phyloP scores from a whole-genome alignment of 2,888 invertebrate genomes.

The Scelioninae gen. 1 region DNA sequence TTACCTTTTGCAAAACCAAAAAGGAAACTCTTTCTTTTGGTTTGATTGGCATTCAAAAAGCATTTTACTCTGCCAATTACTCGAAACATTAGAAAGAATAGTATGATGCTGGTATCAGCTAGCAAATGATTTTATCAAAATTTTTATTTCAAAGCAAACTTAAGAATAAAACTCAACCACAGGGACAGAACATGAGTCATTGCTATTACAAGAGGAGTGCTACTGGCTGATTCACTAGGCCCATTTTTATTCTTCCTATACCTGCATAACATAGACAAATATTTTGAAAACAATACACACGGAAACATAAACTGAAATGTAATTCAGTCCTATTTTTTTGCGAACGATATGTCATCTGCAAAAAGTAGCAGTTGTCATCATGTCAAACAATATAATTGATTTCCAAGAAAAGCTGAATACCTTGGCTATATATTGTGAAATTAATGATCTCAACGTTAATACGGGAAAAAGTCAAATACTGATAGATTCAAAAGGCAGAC shows the following conservation, averaged over 20 bases:
- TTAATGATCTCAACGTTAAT: background rate
- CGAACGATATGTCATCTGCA: constrained; percentile 47
- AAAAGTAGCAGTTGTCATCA: too few species aligned
- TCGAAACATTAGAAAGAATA: constrained; percentile 49
- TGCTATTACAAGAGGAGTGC: too few species aligned
- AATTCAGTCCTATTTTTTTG: too few species aligned
- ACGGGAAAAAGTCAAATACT: background rate
- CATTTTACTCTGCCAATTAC: constrained; percentile 70
- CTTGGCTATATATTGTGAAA: background rate
- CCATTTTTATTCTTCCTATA: too few species aligned
- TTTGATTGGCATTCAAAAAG: constrained; percentile 71
- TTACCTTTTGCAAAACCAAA: constrained; percentile 50
- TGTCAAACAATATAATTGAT: background rate
- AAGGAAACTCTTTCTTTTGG: constrained; percentile 62
- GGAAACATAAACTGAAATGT: too few species aligned
- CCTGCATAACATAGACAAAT: too few species aligned
- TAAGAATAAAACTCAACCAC: too few species aligned
- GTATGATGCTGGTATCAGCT: background rate
- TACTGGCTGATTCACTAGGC: too few species aligned
- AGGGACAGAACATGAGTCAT: too few species aligned
- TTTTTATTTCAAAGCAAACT: constrained; percentile 15
- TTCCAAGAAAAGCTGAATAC: constrained; percentile 38
- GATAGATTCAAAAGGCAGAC: background rate
- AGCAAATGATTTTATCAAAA: background rate
- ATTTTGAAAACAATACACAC: too few species aligned